phyloP scores from a whole-genome alignment of 1,140 invertebrate genomes.

The Ostrea edulis region DNA sequence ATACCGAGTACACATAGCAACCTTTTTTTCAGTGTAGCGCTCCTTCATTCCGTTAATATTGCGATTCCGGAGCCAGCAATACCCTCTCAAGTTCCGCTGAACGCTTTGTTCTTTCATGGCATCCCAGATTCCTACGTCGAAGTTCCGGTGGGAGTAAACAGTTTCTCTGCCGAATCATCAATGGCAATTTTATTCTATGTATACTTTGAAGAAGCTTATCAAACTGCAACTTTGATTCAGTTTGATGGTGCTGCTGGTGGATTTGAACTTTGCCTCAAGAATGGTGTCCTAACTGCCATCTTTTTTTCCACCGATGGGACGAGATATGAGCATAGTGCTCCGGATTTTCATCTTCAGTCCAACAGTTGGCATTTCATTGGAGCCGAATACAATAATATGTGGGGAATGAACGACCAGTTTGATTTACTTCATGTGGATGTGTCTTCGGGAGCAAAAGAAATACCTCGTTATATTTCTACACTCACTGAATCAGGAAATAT shows the following conservation, averaged over 20 bases:
- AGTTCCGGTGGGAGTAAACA: neutral
- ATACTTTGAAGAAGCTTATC: neutral
- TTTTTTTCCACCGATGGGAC: neutral
- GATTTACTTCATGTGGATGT: neutral
- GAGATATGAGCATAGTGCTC: neutral
- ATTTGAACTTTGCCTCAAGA: neutral
- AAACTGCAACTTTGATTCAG: neutral
- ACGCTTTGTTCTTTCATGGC: neutral
- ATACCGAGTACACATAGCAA: neutral
- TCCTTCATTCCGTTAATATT: neutral
- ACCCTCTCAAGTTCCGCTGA: neutral
- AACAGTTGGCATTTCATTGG: constrained; percentile 16
- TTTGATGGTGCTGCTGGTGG: neutral
- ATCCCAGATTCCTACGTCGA: neutral
- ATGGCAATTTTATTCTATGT: neutral
- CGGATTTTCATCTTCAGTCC: neutral
- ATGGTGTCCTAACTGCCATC: neutral
- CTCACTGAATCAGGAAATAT: neutral
- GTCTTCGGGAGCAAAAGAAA: neutral
- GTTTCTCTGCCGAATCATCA: neutral
- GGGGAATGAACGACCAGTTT: neutral
- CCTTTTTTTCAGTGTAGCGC: neutral
- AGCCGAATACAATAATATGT: neutral
- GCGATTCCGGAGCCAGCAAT: neutral
- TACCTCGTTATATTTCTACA: neutral